phyloP scores from a whole-genome alignment of 2,888 invertebrate genomes.

The Steinernema carpocapsae region DNA sequence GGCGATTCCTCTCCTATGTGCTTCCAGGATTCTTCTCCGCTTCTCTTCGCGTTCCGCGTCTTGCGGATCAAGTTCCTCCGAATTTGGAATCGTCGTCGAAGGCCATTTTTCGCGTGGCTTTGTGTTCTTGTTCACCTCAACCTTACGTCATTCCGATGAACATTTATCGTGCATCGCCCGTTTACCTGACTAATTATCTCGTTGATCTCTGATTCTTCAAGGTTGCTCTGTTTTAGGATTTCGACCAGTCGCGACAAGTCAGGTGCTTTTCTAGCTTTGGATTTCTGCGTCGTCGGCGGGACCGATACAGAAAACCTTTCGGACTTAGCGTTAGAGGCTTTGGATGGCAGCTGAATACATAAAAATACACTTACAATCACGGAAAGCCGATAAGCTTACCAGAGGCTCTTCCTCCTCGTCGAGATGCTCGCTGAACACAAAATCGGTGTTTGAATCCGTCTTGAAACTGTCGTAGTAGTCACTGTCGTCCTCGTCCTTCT shows the following conservation, averaged over 20 bases:
- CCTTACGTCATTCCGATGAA: conserved; percentile 6
- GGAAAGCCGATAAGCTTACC: background rate
- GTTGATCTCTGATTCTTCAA: conserved; percentile 55
- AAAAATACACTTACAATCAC: background rate
- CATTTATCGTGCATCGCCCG: background rate
- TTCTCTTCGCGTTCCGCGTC: background rate
- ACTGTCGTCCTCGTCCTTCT: conserved; percentile 16
- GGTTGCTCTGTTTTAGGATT: conserved; percentile 56
- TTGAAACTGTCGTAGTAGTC: conserved; percentile 18
- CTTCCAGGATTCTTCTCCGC: conserved; percentile 5
- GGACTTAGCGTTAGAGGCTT: background rate
- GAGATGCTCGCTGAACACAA: conserved; percentile 17
- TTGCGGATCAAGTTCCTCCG: conserved; percentile 6
- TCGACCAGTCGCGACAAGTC: conserved; percentile 56
- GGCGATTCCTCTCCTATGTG: background rate
- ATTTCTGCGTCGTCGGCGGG: conserved; percentile 34
- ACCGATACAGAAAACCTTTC: background rate
- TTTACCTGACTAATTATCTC: conserved; percentile 57
- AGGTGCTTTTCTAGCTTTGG: conserved; percentile 45
- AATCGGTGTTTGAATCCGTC: conserved; percentile 22
- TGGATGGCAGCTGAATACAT: background rate
- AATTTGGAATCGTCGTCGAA: conserved; percentile 13
- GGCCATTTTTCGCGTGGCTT: background rate
- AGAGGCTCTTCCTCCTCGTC: conserved; percentile 26
- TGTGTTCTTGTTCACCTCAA: conserved; percentile 1